phyloP scores from a whole-genome alignment of 2,888 invertebrate species.

The Neoaliturus tenellus region DNA sequence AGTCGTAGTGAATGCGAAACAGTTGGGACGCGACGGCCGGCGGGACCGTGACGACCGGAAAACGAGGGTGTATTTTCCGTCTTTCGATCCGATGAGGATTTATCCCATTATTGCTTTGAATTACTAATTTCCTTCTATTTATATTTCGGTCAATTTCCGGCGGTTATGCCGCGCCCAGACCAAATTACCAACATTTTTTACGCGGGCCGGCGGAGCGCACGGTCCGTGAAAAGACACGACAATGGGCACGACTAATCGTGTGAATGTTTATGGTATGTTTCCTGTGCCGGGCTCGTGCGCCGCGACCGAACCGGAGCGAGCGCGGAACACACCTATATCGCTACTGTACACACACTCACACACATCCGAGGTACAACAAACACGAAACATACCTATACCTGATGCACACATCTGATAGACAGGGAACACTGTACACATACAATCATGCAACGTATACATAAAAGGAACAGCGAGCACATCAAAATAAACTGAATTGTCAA shows the following conservation, averaged over 20 bases:
- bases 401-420: too few species aligned
- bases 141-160: slow-evolving; percentile 61
- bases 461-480: too few species aligned
- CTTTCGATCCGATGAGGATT: slow-evolving; percentile 58
- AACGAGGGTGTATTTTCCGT: slow-evolving; percentile 37
- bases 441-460: too few species aligned
- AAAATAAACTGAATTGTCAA: too few species aligned
- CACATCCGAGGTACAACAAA: too few species aligned
- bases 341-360: too few species aligned
- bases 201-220: slow-evolving; percentile 55
- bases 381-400: too few species aligned
- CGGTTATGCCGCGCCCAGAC: slow-evolving; percentile 59
- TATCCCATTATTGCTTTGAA: slow-evolving; percentile 61
- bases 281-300: slow-evolving; percentile 46
- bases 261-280: slow-evolving; percentile 59
- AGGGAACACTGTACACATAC: too few species aligned
- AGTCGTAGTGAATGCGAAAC: slow-evolving; percentile 32
- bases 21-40: slow-evolving; percentile 24
- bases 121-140: slow-evolving; percentile 61
- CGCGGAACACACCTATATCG: slow-evolving; percentile 8
- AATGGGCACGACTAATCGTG: slow-evolving; percentile 57
- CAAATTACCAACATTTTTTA: slow-evolving; percentile 60
- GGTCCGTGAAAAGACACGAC: slow-evolving; percentile 59
- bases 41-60: slow-evolving; percentile 51
- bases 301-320: slow-evolving; percentile 2